Evolutionary conservation across 2,797 vertebrate genomes (phyloP), one percentile per base, ranked within the genome.

Genomic region (Channa striata): DNA sequence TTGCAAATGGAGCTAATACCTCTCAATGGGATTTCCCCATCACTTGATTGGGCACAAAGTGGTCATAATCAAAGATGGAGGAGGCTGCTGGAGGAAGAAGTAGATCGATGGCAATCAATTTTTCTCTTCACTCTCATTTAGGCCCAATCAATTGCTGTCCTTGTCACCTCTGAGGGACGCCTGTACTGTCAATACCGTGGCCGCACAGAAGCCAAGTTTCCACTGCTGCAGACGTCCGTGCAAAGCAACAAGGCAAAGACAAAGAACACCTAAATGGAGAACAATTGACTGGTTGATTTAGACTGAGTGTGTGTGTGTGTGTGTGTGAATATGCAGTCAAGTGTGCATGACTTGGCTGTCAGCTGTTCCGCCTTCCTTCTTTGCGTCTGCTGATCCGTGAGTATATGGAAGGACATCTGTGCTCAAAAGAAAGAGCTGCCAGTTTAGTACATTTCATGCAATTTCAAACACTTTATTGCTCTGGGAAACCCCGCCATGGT

Each of bases 91-190:
- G 74, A 78, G 73, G 82, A 84, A 72, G 65, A 54, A 81, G 74
- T 66, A 59, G 81, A 92, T 92, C 90, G 42, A 92, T 92, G 77
- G 77, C 73, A 70, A 88, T 89, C 87, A 89, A 91, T 93, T 78
- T 80, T 67, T 58, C 76, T 86, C 86, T 90, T 92, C 87, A 69
- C 87, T 92, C 90, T 91, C 89, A 86, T 93, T 93, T 91, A 91
- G 74, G 61, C 59, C 69, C 83, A 68, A 89, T 93, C 92, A 81
- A 93, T 92, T 59, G 87, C 81, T 76, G 88, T 91, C 90, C 89
- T 89, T 89, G 90, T 91, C 92, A 75, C 85, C 88, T 84, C 78
- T 65, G 20, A 48, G 86, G 79, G 86, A 88, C 78, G 74, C 80
- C 68, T 57, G 76, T 59, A 43, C 73, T 21, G 87, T 89, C 89